Evolutionary conservation across 2,888 invertebrate genomes (phyloP).

Genomic region (Coecobrya sp.): DNA sequence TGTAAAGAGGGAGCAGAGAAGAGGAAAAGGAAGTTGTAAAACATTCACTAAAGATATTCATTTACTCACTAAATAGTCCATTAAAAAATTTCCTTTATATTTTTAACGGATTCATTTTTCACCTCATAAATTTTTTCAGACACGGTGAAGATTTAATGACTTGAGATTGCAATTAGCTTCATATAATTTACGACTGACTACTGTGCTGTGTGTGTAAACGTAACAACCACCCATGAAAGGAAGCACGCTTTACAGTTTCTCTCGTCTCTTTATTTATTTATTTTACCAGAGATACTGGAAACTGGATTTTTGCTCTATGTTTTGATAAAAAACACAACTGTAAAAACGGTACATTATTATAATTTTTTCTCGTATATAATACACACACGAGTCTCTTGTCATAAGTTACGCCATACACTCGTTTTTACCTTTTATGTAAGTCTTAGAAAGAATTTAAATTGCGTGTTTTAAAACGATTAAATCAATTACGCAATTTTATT

Average conservation of each 20-base stretch:
- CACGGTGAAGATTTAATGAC: background rate
- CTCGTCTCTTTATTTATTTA: background rate
- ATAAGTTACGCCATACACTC: no score
- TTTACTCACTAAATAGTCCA: background rate
- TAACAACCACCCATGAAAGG: background rate
- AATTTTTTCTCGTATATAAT: background rate
- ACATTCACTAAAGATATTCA: background rate
- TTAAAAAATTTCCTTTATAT: background rate
- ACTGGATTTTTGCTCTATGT: background rate
- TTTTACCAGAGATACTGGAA: background rate
- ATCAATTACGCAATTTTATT: slow-evolving; percentile 1
- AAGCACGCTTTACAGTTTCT: no score
- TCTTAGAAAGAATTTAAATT: no score
- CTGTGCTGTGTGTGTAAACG: background rate
- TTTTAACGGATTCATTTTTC: background rate
- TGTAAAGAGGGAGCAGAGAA: background rate
- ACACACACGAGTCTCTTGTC: no score
- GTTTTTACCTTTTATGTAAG: no score
- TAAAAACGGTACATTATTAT: no score
- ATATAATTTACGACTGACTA: background rate
- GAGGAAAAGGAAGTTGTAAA: slow-evolving; percentile 43
- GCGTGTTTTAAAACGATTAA: background rate
- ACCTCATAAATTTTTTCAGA: background rate
- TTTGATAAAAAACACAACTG: no score
- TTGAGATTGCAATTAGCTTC: background rate